Conservation (phyloP, 2,888 invertebrate genomes). For the Macrophya alboannulata region DNA sequence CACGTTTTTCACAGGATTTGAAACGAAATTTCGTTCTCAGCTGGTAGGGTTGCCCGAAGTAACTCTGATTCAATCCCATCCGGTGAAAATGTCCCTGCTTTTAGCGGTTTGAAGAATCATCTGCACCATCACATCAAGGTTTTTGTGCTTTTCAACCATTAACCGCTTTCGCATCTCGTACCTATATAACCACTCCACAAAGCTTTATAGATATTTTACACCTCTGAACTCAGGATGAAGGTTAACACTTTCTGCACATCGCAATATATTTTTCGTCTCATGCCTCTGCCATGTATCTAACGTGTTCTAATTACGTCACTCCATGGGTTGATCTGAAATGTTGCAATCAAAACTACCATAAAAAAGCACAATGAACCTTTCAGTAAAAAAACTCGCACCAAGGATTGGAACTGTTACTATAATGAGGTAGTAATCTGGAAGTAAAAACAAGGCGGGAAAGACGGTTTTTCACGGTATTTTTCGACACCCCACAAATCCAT, state of each 20-base stretch:
- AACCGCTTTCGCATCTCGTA: constrained; percentile 31
- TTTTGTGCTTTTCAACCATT: constrained; percentile 30
- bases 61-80: constrained; percentile 28
- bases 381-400: no score
- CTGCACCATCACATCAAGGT: not conserved
- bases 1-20: not conserved
- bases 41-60: not conserved
- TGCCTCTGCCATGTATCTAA: not conserved
- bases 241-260: constrained; percentile 19
- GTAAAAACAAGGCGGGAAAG: no score
- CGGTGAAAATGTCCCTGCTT: constrained; percentile 30
- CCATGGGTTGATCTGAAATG: not conserved
- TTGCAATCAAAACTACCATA: not conserved
- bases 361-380: not conserved
- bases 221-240: not conserved
- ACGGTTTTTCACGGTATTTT: no score
- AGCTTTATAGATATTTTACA: constrained; percentile 38
- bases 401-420: no score
- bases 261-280: constrained; percentile 5
- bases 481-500: no score
- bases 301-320: not conserved
- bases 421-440: no score
- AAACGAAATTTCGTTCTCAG: constrained; percentile 28
- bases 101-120: constrained; percentile 47
- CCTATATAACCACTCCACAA: constrained; percentile 4